These are phyloP conservation scores for Drosophila lacteicornis DNA, from an alignment of 1,140 invertebrate genomes.

Conservation along the genomic window DNA sequence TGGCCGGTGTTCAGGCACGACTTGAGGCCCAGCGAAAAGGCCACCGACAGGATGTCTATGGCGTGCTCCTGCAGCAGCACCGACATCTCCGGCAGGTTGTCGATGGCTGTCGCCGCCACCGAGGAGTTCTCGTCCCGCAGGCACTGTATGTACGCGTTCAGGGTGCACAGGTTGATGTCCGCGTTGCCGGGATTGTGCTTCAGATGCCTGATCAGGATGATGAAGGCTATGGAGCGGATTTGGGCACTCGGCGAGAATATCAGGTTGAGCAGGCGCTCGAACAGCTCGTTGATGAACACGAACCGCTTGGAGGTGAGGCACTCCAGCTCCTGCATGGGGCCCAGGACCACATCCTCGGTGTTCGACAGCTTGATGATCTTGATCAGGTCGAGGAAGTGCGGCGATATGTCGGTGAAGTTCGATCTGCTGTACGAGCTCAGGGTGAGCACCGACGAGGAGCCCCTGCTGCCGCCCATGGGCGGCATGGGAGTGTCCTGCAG, in stretches of 20 bases:
- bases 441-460: slow-evolving; percentile 58
- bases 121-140: slow-evolving; percentile 92
- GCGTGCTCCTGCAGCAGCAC: slow-evolving; percentile 94
- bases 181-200: slow-evolving; percentile 88
- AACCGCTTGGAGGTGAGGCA: slow-evolving; percentile 89
- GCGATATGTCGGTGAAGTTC: slow-evolving; percentile 68
- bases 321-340: slow-evolving; percentile 90
- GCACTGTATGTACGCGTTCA: slow-evolving; percentile 92
- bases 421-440: slow-evolving; percentile 59
- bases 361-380: slow-evolving; percentile 77
- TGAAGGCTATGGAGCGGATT: slow-evolving; percentile 88
- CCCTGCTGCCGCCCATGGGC: slow-evolving; percentile 19
- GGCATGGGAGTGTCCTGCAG: slow-evolving; percentile 22
- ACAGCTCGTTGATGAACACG: slow-evolving; percentile 88
- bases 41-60: slow-evolving; percentile 90
- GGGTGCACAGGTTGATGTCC: slow-evolving; percentile 86
- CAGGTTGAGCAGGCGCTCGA: slow-evolving; percentile 87
- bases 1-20: slow-evolving; percentile 91
- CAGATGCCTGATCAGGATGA: slow-evolving; percentile 88
- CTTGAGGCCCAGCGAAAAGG: slow-evolving; percentile 93
- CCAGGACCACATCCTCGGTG: slow-evolving; percentile 86
- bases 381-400: slow-evolving; percentile 83
- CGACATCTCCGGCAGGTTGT: slow-evolving; percentile 93
- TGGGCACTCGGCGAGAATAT: slow-evolving; percentile 88
- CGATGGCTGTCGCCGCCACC: slow-evolving; percentile 91